Evolutionary conservation across 1,140 invertebrate genomes (phyloP), one percentile per base, ranked within the genome.

Genomic region (Arctopsyche grandis): DNA sequence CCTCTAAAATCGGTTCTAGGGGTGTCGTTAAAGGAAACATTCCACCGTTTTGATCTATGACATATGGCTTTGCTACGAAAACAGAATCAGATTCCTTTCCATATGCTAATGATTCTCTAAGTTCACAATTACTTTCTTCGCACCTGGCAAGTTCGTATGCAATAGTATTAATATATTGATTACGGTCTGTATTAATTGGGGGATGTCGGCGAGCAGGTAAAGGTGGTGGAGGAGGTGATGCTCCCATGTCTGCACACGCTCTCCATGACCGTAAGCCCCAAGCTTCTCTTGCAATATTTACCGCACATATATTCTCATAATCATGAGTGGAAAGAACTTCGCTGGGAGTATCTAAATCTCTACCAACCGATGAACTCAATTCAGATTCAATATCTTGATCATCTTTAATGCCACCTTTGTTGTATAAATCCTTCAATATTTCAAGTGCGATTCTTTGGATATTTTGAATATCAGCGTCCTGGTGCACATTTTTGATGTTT

Each of bases 261-360:
- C 90, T 90, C 91, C 91, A 93, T 24, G 91, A 92, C n/a, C 91
- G 86, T 56, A 92, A 87, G 1, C 91, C 92, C 90, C 90, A 91
- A n/a, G 90, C 90, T 82, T 91, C 91, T 79, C 91, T 85, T 1
- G 91, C 91, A 22, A 93, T 90, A 80, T 92, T 92, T 0, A 92
- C 85, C 5, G 91, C 90, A 84, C 91, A 92, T 71, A 93, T 89
- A 84, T 92, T 93, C 84, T 92, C 92, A 82, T 93, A 93, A 83
- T 93, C 92, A 83, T 92, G 91, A 43, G 91, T 89, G 0, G 91
- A 91, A 22, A 91, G 86, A 10, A 91, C 87, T 83, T 91, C 90
- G 63, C 90, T 91, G 77, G 90, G 90, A 12, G 90, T 90, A 52
- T 91, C 90, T 24, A 88, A 80, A 83, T 89, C 87, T 12, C 87